Base-by-base conservation (phyloP, 1,140 invertebrate species). In the Pectinophora gossypiella region DNA sequence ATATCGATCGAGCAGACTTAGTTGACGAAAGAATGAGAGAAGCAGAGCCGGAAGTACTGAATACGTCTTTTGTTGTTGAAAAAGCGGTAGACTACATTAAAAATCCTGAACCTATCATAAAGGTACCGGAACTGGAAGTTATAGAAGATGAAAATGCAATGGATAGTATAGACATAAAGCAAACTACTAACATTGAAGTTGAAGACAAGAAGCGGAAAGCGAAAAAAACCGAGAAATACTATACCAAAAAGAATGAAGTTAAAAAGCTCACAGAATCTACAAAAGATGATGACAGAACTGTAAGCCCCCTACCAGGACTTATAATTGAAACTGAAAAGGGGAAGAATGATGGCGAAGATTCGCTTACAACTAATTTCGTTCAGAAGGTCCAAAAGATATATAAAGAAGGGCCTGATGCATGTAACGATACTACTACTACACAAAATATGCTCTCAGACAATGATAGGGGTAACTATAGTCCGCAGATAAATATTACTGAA, bases 11-110 rank as follows among this genome's bases (percentile, higher is more conserved):
- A 40, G 6, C 19, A 44, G 54, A 68, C 38, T 52, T 76, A 23
- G 19, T 68, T 19, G 74, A 85, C 51, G 72, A 83, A 66, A 59
- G 47, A 53, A 74, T 80, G 66, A 73, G 79, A 49, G 47, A 70
- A 12, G 49, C 56, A 10, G 27, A 38, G 1, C 23, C 44, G 19
- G 70, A 75, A 56, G 36, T 44, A n/a, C 55, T 82, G 40, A 64
- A 84, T 42, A 68, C 66, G 1, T 84, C 77, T 4, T 27, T 81
- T 7, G 19, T 60, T 18, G 18, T 70, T n/a, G 56, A 68, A 44
- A 58, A 49, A 32, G 2, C 7, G 19, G 44, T 38, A 22, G 48
- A 50, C 3, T 35, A 20, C 5, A 10, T 0, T 19, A 48, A 45
- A 21, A 59, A 71, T 19, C 59, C 51, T 9, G 54, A 59, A 48